Conservation (phyloP, 1,140 invertebrate genomes). For the Aphis gossypii region DNA sequence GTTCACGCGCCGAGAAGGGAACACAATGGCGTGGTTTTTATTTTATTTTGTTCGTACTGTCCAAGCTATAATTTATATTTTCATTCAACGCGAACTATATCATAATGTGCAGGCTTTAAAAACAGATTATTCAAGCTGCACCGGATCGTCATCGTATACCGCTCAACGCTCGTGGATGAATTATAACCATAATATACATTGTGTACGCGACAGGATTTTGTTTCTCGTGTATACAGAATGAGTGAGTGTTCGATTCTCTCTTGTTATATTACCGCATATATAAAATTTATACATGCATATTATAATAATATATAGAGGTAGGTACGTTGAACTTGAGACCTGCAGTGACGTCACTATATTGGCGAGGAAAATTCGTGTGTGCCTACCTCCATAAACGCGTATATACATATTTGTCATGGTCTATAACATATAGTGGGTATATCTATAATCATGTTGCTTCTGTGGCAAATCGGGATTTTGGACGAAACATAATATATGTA, state of each 20-base stretch:
- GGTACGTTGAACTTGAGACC: conserved; percentile 1
- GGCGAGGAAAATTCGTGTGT: not conserved
- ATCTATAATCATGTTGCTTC: not conserved
- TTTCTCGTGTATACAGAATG: not conserved
- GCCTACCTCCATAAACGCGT: not conserved
- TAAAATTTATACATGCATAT: not conserved
- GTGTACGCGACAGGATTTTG: not conserved
- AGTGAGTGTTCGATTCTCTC: not conserved
- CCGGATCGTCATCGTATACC: not conserved
- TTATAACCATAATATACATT: not conserved
- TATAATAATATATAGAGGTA: not conserved
- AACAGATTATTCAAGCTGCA: not conserved
- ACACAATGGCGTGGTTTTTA: conserved; percentile 19
- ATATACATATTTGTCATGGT: not conserved
- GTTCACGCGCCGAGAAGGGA: not conserved
- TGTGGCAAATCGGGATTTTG: not conserved
- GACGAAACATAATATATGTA: too few species aligned
- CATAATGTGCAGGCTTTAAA: conserved; percentile 7
- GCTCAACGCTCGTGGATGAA: too few species aligned
- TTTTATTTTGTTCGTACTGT: not conserved
- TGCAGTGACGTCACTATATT: not conserved
- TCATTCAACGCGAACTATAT: conserved; percentile 16
- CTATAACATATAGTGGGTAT: not conserved
- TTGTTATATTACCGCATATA: not conserved
- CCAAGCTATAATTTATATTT: conserved; percentile 34